Conservation (phyloP, 2,888 invertebrate species). For the Ceraclea dissimilis region DNA sequence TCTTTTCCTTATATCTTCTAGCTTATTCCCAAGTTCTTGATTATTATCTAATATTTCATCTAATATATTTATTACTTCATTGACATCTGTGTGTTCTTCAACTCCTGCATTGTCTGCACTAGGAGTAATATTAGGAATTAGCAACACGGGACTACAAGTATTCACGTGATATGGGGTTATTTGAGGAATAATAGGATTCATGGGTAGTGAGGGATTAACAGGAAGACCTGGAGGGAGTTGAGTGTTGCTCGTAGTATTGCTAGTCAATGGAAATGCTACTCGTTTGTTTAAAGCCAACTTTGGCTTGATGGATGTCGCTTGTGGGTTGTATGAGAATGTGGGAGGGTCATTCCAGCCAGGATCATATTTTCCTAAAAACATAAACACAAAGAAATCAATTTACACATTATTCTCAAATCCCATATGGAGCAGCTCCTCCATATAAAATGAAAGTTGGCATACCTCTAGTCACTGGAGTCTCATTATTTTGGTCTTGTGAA, state of each 20-base stretch:
- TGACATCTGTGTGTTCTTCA: conserved; percentile 7
- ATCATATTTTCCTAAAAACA: conserved; percentile 37
- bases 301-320: conserved; percentile 36
- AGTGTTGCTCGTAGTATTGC: conserved; percentile 28
- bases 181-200: conserved; percentile 16
- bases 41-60: conserved; percentile 34
- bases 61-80: conserved; percentile 20
- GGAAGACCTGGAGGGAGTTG: conserved; percentile 14
- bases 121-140: not conserved
- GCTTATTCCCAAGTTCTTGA: conserved; percentile 39
- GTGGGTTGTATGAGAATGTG: conserved; percentile 41
- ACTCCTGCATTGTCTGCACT: not conserved
- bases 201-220: not conserved
- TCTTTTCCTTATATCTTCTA: conserved; percentile 48
- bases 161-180: not conserved
- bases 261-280: conserved; percentile 45
- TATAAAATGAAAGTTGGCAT: no score
- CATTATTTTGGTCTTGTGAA: no score
- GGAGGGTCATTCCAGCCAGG: conserved; percentile 56
- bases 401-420: no score
- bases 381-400: not conserved
- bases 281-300: conserved; percentile 47
- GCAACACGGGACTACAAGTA: not conserved
- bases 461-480: no score
- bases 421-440: no score